Conservation (phyloP, 2,797 vertebrate species). For the Eleutherodactylus coqui region DNA sequence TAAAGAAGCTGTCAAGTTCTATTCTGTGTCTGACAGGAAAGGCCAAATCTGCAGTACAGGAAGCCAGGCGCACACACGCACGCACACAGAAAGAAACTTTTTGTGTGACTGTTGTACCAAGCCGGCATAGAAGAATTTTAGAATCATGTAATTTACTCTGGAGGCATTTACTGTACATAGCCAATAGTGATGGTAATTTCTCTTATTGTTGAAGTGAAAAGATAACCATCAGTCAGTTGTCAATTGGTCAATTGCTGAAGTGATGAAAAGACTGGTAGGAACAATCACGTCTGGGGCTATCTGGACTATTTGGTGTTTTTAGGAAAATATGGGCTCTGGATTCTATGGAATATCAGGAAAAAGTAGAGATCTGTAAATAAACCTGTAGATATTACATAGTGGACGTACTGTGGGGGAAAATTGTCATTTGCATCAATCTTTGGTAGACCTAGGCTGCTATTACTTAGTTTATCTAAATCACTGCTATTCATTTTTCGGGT, state of each 20-base stretch:
- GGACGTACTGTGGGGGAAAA: background rate
- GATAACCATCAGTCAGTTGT: slow-evolving; percentile 99
- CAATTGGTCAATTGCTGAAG: slow-evolving; percentile 97
- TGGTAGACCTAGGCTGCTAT: background rate
- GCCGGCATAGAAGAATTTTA: slow-evolving; percentile 89
- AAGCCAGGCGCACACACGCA: slow-evolving; percentile 73
- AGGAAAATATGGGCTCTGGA: slow-evolving; percentile 90
- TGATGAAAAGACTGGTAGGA: slow-evolving; percentile 89
- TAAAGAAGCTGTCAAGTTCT: slow-evolving; percentile 99
- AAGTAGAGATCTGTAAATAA: slow-evolving; percentile 16
- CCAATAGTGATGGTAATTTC: slow-evolving; percentile 98
- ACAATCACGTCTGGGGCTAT: slow-evolving; percentile 90
- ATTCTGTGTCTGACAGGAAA: slow-evolving; percentile 87
- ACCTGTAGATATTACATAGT: background rate
- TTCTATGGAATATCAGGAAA: slow-evolving; percentile 73
- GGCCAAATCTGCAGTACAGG: slow-evolving; percentile 88
- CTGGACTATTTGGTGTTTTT: slow-evolving; percentile 83
- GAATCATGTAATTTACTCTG: slow-evolving; percentile 99
- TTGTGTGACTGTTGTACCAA: slow-evolving; percentile 87
- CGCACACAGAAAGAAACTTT: slow-evolving; percentile 80
- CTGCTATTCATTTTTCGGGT: background rate
- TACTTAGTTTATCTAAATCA: background rate
- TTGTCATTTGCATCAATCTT: background rate
- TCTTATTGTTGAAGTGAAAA: slow-evolving; percentile 94
- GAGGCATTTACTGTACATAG: slow-evolving; percentile 98